A percentile compares a stretch with the other conserved stretches of the same genome.
Conservation (phyloP, 2,888 invertebrate genomes). For the Apodemia duryi region DNA sequence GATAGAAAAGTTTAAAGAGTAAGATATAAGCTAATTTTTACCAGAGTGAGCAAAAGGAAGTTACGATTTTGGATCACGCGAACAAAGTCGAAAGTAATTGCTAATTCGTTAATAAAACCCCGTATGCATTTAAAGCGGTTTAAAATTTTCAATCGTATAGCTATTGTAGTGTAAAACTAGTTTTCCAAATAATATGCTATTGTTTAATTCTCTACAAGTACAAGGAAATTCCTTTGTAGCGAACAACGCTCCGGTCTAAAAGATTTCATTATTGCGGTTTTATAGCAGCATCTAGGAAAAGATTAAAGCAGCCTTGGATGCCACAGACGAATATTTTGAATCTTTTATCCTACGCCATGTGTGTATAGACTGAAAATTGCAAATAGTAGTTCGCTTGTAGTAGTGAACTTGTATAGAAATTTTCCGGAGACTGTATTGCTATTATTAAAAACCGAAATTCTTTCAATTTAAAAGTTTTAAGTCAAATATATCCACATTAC, state of each 20-base stretch:
- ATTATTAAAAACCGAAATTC: not conserved
- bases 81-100: too few relatives aligned
- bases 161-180: not conserved
- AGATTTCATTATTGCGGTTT: constrained; percentile 15
- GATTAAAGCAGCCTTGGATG: constrained; percentile 10
- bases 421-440: not conserved
- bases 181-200: not conserved
- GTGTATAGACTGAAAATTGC: constrained; percentile 1
- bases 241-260: not conserved
- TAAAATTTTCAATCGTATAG: constrained; percentile 1
- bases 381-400: not conserved
- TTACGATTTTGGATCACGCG: too few relatives aligned
- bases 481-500: not conserved
- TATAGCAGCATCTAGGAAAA: constrained; percentile 12
- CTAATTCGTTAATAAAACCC: too few relatives aligned
- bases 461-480: not conserved
- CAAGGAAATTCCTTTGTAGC: constrained; percentile 13
- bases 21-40: too few relatives aligned
- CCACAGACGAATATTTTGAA: constrained; percentile 1
- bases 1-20: too few relatives aligned
- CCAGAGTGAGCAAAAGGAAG: too few relatives aligned
- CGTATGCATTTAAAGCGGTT: too few relatives aligned
- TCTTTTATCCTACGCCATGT: not conserved
- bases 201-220: constrained; percentile 2
- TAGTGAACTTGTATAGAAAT: not conserved